Base-by-base conservation (phyloP, 2,888 invertebrate genomes). In the Philonicus albiceps region DNA sequence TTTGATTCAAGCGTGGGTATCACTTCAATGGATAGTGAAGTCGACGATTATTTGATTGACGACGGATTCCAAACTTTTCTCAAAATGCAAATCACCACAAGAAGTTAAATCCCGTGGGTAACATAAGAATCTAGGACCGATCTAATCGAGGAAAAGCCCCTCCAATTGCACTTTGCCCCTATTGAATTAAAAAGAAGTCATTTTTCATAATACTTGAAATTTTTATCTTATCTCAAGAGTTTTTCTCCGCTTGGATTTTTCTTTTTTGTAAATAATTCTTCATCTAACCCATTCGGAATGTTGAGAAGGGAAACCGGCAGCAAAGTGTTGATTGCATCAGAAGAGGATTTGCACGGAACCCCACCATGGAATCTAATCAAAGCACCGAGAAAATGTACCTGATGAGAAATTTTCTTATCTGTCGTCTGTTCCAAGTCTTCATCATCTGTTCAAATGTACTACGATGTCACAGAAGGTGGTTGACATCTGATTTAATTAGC, bases 401-500 rank as follows among this genome's bases (percentile, higher is more conserved):
- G 64, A 64, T 64, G 64, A n/a, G 64, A 22, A 22, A 64, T 27
- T 64, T 64, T 64, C 64, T 64, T 64, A 64, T 64, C 64, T 64
- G 27, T 7, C 64, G 64, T 64, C 64, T 64, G 19, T 64, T 22
- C 27, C 27, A 11, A 22, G 64, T 19, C 27, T 19, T 64, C 49
- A 6, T 49, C 49, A n/a, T 49, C 49, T 6, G 8, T 37, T 11
- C 8, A 64, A 53, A 22, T 7, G 27, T 27, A 64, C 11, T 22
- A 1, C 49, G n/a, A 19, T 7, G 49, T 64, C 64, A 2, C 64
- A 16, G 30, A 81, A 81, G 64, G 81, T 64, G 19, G 22, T 64
- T 81, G 81, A 34, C 81, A 81, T 64, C 34, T 55, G 64, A 81
- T 81, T 81, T 19, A 81, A 81, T 81, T 81, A 81, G 81, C 64